Base-by-base conservation (phyloP, 2,888 invertebrate genomes). In the Ophion ellenae region DNA sequence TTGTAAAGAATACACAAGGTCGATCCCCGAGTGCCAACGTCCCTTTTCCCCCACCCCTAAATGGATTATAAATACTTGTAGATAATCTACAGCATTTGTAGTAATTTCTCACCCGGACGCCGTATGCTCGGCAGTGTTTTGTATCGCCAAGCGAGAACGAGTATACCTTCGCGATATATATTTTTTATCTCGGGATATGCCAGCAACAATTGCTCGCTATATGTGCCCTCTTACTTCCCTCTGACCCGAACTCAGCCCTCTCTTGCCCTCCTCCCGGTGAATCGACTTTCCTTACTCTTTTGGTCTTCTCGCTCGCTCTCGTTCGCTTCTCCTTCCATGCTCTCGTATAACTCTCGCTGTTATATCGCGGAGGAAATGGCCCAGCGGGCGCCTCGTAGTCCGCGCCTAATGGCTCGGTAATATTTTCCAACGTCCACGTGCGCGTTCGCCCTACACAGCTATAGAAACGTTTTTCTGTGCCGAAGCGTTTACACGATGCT, bases 351-450 rank as follows among this genome's bases (percentile, higher is more conserved):
- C 69, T 78, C 74, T 70, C 47, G n/a, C 59, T 66, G 64, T 57
- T 75, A 61, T 81, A 75, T 81, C 81, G 69, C 10, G 45, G 74
- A 83, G 77, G 83, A 83, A 86, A 86, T 77, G 80, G 86, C 85
- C 32, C 76, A 80, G 77, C 83, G 76, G 83, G 84, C 84, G 84
- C 83, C 81, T 81, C 83, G 86, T 81, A 70, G 86, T 86, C 77
- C 83, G 80, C 80, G 81, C 81, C 86, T 86, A 86, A 86, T 83
- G 86, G 83, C 80, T 76, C 76, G 77, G 83, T 83, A 69, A 86
- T 86, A 86, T 83, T 81, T 86, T 74, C 45, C 75, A 77, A 64
- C 76, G 64, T 79, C 71, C 79, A 77, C 79, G 76, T 71, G 79
- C 76, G 71, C 59, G 73, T 67, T 78, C 78, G 73, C 66, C 63